phyloP scores from a whole-genome alignment of 2,888 invertebrate species.

The Eustalomyia histrio region DNA sequence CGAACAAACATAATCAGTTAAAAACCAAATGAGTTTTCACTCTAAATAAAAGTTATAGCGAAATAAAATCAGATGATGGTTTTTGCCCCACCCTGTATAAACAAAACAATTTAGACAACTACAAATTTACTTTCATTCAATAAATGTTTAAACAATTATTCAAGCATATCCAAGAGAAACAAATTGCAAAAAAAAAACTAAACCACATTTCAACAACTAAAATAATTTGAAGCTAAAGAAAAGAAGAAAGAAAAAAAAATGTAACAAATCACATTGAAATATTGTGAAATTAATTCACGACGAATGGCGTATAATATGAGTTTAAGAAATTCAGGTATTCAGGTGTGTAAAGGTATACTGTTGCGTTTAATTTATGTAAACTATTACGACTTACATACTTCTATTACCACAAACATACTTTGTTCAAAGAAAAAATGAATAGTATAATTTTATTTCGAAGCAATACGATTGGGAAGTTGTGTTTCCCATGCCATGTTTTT shows the following conservation, averaged over 20 bases:
- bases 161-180: not conserved
- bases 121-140: not conserved
- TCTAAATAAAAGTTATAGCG: too few species aligned
- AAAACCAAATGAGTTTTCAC: too few species aligned
- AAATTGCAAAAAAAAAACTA: constrained; percentile 10
- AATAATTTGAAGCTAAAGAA: not conserved
- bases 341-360: constrained; percentile 64
- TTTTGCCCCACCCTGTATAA: too few species aligned
- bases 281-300: constrained; percentile 62
- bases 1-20: too few species aligned
- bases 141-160: not conserved
- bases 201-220: constrained; percentile 13
- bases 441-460: too few species aligned
- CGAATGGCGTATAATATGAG: constrained; percentile 58
- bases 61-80: too few species aligned
- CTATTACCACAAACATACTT: too few species aligned
- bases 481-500: too few species aligned
- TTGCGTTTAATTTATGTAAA: constrained; percentile 64
- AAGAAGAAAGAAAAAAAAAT: not conserved
- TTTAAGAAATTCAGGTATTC: constrained; percentile 49
- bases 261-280: constrained; percentile 50
- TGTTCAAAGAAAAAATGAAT: too few species aligned
- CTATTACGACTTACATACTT: too few species aligned
- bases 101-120: too few species aligned
- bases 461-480: too few species aligned